Evolutionary conservation across 2,888 invertebrate genomes (phyloP).

Genomic region (Sipunculus nudus): DNA sequence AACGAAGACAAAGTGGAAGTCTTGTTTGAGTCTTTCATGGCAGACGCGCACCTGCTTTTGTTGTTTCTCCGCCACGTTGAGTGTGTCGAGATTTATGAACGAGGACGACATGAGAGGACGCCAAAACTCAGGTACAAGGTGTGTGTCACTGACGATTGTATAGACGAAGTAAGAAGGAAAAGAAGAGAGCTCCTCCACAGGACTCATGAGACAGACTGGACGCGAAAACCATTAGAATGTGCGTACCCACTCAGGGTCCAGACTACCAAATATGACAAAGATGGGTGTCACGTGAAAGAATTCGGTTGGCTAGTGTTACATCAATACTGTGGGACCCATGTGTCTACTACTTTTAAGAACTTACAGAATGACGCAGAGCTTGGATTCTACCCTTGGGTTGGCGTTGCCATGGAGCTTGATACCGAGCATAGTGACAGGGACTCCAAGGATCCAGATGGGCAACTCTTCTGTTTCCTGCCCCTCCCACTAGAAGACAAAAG

Average conservation of each 20-base stretch:
- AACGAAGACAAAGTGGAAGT: conserved; percentile 41
- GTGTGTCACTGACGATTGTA: conserved; percentile 27
- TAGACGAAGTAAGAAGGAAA: conserved; percentile 32
- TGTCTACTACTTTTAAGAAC: conserved; percentile 34
- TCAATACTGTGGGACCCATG: conserved; percentile 30
- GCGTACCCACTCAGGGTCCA: conserved; percentile 28
- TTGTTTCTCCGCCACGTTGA: conserved; percentile 54
- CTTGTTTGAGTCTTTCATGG: conserved; percentile 46
- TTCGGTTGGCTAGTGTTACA: conserved; percentile 37
- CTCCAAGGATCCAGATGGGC: conserved; percentile 39
- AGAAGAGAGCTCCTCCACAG: conserved; percentile 28
- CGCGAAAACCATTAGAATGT: conserved; percentile 14
- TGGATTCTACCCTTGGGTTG: conserved; percentile 46
- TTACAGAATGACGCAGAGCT: conserved; percentile 37
- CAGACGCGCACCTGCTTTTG: conserved; percentile 50
- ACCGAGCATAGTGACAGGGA: conserved; percentile 3
- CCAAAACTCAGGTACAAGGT: conserved; percentile 34
- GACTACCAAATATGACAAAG: background rate
- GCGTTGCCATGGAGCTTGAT: conserved; percentile 43
- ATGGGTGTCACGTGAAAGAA: background rate
- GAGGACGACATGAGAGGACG: conserved; percentile 17
- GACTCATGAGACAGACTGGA: conserved; percentile 1
- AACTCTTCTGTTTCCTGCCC: conserved; percentile 61
- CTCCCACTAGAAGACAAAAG: conserved; percentile 49
- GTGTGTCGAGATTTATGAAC: conserved; percentile 44